Evolutionary conservation across 2,113 vertebrate genomes (phyloP).

Genomic region (Bostrychus sinensis): DNA sequence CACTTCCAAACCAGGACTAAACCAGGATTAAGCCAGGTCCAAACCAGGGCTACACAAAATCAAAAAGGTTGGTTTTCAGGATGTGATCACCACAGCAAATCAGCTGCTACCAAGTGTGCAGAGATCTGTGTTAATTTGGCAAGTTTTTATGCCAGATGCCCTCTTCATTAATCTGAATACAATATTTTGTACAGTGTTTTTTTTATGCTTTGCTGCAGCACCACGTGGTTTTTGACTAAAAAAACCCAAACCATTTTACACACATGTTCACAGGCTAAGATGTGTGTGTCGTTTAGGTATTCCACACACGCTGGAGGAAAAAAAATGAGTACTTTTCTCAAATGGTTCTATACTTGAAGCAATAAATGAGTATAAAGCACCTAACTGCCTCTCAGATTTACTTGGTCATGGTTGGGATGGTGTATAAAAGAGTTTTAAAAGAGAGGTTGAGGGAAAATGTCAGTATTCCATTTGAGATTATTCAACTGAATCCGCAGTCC

Average conservation of each 20-base stretch:
- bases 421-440: conserved; percentile 49
- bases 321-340: conserved; percentile 17
- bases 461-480: conserved; percentile 55
- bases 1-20: no score
- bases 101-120: no score
- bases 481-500: conserved; percentile 51
- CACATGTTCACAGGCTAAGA: neutral
- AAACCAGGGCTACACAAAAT: no score
- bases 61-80: no score
- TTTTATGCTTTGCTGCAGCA: no score
- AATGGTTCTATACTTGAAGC: conserved; percentile 16
- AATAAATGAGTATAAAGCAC: conserved; percentile 32
- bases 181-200: no score
- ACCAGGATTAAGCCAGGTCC: no score
- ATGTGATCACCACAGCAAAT: no score
- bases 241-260: neutral
- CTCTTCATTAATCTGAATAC: no score
- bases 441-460: conserved; percentile 59
- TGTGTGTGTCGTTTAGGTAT: neutral
- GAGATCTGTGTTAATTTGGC: no score
- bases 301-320: neutral
- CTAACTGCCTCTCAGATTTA: conserved; percentile 43
- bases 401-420: conserved; percentile 47
- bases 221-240: neutral
- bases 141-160: no score